A percentile compares a stretch with the other conserved stretches of the same genome.
Evolutionary conservation across 2,888 invertebrate species (phyloP).

Genomic region (Hesperia comma): DNA sequence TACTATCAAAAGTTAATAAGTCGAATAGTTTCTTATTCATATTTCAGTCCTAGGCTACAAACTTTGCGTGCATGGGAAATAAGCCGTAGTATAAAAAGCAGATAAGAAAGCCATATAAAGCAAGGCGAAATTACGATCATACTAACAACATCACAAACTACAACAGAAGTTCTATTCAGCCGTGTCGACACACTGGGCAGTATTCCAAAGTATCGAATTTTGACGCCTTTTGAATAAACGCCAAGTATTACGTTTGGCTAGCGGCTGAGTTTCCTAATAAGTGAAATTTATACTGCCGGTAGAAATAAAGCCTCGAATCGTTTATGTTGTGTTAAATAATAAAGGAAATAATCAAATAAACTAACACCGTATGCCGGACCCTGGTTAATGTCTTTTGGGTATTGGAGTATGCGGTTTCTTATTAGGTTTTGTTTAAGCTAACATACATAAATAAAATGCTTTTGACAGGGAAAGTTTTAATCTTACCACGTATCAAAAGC

Average conservation of each 20-base stretch:
- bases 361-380: too few relatives aligned
- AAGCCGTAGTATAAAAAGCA: not conserved
- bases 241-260: slow-evolving; percentile 4
- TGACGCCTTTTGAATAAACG: slow-evolving; percentile 11
- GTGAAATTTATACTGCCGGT: not conserved
- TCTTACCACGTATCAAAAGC: too few relatives aligned
- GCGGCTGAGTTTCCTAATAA: not conserved
- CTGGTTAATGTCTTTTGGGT: not conserved
- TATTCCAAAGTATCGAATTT: slow-evolving; percentile 8
- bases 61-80: too few relatives aligned
- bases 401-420: not conserved
- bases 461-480: too few relatives aligned
- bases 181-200: slow-evolving; percentile 14
- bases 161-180: not conserved
- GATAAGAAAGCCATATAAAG: not conserved
- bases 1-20: too few relatives aligned
- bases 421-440: too few relatives aligned
- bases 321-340: too few relatives aligned
- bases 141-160: not conserved
- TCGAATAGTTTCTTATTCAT: too few relatives aligned
- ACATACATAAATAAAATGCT: too few relatives aligned
- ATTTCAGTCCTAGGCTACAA: too few relatives aligned
- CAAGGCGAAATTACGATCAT: not conserved
- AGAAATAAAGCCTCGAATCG: too few relatives aligned
- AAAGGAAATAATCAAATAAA: too few relatives aligned